These are phyloP conservation scores for Coracopsis vasa DNA, from an alignment of 2,113 vertebrate genomes.

Conservation along the genomic window DNA sequence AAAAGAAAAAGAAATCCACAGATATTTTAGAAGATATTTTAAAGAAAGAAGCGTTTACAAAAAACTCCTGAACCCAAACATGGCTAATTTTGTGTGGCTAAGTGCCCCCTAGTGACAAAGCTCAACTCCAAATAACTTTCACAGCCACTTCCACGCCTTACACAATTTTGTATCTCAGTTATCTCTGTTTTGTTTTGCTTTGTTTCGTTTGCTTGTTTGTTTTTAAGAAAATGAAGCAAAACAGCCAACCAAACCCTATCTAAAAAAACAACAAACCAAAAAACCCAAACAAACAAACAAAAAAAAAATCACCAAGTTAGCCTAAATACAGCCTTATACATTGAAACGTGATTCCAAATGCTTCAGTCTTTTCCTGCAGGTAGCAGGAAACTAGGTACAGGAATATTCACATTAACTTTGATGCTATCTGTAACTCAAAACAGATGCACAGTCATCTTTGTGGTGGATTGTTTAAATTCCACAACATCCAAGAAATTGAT, in stretches of 20 bases:
- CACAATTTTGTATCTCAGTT: not conserved
- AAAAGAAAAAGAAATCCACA: not conserved
- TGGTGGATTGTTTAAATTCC: not conserved
- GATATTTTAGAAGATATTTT: not conserved
- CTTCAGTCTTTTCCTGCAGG: not conserved
- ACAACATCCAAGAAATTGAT: not conserved
- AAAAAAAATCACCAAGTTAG: not conserved
- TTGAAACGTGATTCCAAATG: not conserved
- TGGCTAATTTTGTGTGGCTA: conserved; percentile 66
- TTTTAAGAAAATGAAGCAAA: not conserved
- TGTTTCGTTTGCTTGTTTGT: not conserved
- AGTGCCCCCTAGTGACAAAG: conserved; percentile 80
- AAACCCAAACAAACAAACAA: not conserved
- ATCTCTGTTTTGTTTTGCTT: not conserved
- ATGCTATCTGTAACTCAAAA: not conserved
- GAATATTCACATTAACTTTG: not conserved
- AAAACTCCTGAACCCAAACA: not conserved
- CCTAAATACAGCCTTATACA: not conserved
- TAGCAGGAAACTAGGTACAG: not conserved
- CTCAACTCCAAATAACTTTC: conserved; percentile 29
- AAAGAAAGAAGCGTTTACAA: not conserved
- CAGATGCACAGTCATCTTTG: not conserved
- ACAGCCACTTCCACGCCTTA: not conserved
- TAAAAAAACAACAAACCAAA: not conserved
- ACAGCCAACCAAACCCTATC: not conserved